Percentiles rank a stretch among this genome's conserved stretches.
These are phyloP conservation scores for Melanotaenia parkinsoni DNA, from an alignment of 2,797 vertebrate genomes.

Conservation along the genomic window DNA sequence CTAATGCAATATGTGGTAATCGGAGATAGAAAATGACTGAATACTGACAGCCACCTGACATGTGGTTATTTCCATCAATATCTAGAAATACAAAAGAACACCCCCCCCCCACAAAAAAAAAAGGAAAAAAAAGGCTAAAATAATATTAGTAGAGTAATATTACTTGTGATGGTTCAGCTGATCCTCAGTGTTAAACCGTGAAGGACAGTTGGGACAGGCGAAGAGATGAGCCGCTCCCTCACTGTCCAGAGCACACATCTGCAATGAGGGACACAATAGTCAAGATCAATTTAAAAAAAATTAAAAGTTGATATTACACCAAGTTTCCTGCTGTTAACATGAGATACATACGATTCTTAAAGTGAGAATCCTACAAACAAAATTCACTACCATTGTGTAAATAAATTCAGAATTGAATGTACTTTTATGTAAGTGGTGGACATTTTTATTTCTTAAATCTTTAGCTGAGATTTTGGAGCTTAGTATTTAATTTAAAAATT, in stretches of 20 bases:
- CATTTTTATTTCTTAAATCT: neutral
- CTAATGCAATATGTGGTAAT: conserved; percentile 42
- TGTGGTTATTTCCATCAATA: conserved; percentile 3
- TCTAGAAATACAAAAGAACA: neutral
- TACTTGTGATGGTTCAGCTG: conserved; percentile 86
- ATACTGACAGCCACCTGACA: conserved; percentile 21
- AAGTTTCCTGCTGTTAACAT: neutral
- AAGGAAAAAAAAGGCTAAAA: neutral
- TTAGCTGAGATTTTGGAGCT: neutral
- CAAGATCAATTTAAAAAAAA: neutral
- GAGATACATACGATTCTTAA: neutral
- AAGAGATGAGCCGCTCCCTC: conserved; percentile 74
- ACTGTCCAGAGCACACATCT: conserved; percentile 64
- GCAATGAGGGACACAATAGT: conserved; percentile 24
- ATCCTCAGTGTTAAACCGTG: conserved; percentile 87
- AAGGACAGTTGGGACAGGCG: conserved; percentile 87
- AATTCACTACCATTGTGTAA: neutral
- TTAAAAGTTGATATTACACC: neutral
- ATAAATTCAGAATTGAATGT: neutral
- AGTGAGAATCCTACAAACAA: neutral
- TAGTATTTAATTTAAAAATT: neutral
- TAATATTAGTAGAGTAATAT: conserved; percentile 18
- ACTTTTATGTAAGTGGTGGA: neutral
- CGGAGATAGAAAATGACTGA: conserved; percentile 32
- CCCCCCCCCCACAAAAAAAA: too few species aligned